These are phyloP conservation scores for Apeira syringaria DNA, from an alignment of 2,888 invertebrate genomes.

Conservation along the genomic window DNA sequence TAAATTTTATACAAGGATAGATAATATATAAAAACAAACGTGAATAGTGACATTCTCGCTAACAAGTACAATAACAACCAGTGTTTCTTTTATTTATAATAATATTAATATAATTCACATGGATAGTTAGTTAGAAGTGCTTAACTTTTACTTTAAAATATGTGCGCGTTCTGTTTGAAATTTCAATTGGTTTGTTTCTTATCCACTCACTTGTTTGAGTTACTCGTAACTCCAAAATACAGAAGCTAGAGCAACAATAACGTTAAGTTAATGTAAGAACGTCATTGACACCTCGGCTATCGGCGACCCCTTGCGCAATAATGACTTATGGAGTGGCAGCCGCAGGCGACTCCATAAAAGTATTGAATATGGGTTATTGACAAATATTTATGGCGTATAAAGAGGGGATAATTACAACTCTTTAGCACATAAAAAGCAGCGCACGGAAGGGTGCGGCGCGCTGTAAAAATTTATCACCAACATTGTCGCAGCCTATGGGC, in stretches of 20 bases:
- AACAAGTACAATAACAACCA: too few relatives aligned
- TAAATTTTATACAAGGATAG: too few relatives aligned
- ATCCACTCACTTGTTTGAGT: too few relatives aligned
- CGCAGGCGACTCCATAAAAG: conserved; percentile 76
- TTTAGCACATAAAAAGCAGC: conserved; percentile 77
- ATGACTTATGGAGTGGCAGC: conserved; percentile 75
- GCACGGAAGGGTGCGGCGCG: conserved; percentile 70
- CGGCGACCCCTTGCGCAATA: conserved; percentile 67
- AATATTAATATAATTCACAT: too few relatives aligned
- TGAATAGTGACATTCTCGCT: too few relatives aligned
- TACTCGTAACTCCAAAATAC: conserved; percentile 3
- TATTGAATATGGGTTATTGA: conserved; percentile 80
- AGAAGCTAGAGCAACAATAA: conserved; percentile 44
- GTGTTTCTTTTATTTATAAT: too few relatives aligned
- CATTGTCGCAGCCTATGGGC: conserved; percentile 59
- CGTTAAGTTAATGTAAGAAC: too few relatives aligned
- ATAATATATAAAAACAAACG: too few relatives aligned
- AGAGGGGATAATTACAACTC: conserved; percentile 83
- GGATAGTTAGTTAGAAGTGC: too few relatives aligned
- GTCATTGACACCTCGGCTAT: conserved; percentile 56
- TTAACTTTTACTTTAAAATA: too few relatives aligned
- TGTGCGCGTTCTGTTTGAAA: too few relatives aligned
- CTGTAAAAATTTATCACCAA: conserved; percentile 73
- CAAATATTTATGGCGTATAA: conserved; percentile 82
- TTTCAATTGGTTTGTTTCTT: too few relatives aligned